Evolutionary conservation across 2,797 vertebrate genomes (phyloP).

Genomic region (Gymnothorax reevesii): DNA sequence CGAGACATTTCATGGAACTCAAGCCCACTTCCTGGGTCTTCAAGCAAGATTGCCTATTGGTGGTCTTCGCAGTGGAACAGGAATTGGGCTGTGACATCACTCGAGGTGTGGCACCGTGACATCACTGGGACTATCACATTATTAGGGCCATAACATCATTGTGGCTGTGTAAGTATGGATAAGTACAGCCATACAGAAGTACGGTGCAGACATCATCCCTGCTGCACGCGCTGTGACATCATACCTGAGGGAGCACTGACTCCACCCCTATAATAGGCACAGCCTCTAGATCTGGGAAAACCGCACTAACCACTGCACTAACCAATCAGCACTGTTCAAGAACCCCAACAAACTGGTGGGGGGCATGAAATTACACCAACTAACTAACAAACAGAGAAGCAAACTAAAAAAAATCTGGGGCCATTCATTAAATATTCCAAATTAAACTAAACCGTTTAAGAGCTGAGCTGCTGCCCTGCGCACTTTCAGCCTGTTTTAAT

Average conservation of each 20-base stretch:
- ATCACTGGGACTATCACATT: too few species aligned
- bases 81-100: too few species aligned
- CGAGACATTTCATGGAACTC: too few species aligned
- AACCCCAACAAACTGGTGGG: neutral
- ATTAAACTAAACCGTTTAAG: conserved; percentile 32
- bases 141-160: too few species aligned
- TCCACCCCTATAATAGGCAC: neutral
- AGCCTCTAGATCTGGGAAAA: neutral
- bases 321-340: conserved; percentile 26
- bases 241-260: conserved; percentile 17
- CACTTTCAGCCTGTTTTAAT: neutral
- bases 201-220: neutral
- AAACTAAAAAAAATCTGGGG: neutral
- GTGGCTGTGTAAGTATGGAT: too few species aligned
- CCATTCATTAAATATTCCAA: conserved; percentile 25
- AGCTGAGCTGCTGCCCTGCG: neutral
- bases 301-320: neutral
- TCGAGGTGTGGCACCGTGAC: too few species aligned
- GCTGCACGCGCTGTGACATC: neutral
- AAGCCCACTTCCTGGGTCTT: too few species aligned
- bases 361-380: too few species aligned
- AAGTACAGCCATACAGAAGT: neutral
- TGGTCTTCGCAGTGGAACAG: too few species aligned
- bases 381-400: too few species aligned
- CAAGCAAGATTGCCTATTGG: too few species aligned